Conservation (phyloP, 2,113 vertebrate species). For the Lepidothrix coronata region DNA sequence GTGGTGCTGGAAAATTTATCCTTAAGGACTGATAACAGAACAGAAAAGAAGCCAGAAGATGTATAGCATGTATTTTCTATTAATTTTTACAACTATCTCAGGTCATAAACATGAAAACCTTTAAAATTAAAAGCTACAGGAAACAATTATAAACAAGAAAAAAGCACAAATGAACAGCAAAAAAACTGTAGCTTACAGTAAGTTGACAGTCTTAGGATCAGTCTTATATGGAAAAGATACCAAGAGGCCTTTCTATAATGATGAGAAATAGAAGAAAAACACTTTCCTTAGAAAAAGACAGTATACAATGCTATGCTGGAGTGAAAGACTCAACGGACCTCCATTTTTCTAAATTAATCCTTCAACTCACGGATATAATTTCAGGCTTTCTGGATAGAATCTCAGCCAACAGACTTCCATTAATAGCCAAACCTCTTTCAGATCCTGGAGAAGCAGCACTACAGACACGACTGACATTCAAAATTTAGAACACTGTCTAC, state of each 20-base stretch:
- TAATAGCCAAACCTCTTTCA: slow-evolving; percentile 23
- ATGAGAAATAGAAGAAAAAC: neutral
- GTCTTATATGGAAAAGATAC: neutral
- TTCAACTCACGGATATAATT: neutral
- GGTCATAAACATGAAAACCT: neutral
- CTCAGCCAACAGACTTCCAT: slow-evolving; percentile 6
- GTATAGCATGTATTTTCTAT: neutral
- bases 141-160: neutral
- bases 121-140: neutral
- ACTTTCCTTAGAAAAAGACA: neutral
- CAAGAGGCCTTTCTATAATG: neutral
- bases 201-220: neutral
- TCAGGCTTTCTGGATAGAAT: neutral
- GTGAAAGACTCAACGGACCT: neutral
- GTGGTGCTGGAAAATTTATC: neutral
- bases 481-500: slow-evolving; percentile 45
- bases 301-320: neutral
- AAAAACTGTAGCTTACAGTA: neutral
- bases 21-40: neutral
- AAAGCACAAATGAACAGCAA: neutral
- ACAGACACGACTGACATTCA: slow-evolving; percentile 16
- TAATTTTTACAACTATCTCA: neutral
- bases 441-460: neutral
- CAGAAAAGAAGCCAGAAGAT: neutral
- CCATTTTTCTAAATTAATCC: neutral